phyloP scores from a whole-genome alignment of 2,113 vertebrate species.

The Microtus oregoni region DNA sequence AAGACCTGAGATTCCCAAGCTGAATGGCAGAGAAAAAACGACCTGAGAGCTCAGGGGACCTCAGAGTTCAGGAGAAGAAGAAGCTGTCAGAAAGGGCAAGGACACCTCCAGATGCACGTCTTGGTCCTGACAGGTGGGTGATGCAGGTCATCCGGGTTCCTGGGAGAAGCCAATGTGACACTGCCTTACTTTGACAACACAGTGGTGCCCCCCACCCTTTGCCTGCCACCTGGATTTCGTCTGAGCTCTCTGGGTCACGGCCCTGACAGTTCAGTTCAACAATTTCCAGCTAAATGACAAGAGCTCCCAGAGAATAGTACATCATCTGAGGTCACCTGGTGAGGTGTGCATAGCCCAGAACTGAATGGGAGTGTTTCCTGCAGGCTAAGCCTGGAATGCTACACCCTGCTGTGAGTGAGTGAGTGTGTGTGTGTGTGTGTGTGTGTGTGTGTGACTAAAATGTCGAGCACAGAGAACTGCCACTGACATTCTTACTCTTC shows the following conservation, averaged over 20 bases:
- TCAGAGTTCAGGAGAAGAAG: neutral
- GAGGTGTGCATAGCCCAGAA: neutral
- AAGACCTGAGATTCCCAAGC: neutral
- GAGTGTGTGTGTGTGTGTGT: neutral
- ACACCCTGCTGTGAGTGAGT: neutral
- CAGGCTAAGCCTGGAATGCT: neutral
- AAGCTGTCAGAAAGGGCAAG: neutral
- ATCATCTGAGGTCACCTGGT: neutral
- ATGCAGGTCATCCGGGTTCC: accelerated
- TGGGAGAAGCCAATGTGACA: neutral
- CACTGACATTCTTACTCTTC: no score
- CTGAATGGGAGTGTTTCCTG: neutral
- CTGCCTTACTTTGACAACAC: neutral
- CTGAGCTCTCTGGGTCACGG: neutral
- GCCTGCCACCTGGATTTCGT: neutral
- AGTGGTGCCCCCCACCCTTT: neutral
- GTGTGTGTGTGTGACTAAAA: neutral
- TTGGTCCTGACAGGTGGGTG: neutral
- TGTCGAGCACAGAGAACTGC: neutral
- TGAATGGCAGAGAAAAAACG: neutral
- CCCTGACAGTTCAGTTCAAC: neutral
- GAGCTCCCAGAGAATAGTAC: neutral
- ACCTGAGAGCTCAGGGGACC: neutral
- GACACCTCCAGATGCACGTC: neutral
- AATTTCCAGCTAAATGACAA: neutral